These are phyloP conservation scores for Hydrochoerus hydrochaeris DNA, from an alignment of 2,113 vertebrate species.

Conservation along the genomic window DNA sequence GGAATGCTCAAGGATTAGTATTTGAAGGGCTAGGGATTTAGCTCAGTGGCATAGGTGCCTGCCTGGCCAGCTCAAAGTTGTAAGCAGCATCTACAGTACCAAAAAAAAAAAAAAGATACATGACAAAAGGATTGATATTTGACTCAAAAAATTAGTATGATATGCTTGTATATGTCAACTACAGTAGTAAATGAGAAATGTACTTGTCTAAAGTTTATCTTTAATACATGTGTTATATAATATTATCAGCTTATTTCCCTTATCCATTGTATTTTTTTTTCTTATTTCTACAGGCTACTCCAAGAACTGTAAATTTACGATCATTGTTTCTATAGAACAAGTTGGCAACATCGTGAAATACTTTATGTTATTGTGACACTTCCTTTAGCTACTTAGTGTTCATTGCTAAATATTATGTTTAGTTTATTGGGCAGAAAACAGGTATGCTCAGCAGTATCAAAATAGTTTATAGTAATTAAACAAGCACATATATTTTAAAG, in stretches of 20 bases:
- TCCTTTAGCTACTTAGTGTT: not conserved
- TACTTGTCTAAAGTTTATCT: not conserved
- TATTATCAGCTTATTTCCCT: not conserved
- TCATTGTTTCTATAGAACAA: not conserved
- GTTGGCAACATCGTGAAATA: not conserved
- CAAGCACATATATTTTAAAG: not conserved
- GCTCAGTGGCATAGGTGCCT: no score
- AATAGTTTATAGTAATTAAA: not conserved
- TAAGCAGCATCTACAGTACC: no score
- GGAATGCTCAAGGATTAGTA: fast-evolving
- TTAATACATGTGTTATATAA: not conserved
- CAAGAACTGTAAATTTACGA: not conserved
- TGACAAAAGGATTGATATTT: not conserved
- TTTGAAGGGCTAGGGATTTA: not conserved
- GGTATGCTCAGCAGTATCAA: not conserved
- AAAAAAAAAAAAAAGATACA: no score
- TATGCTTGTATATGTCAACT: not conserved
- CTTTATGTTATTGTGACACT: not conserved
- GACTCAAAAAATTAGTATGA: not conserved
- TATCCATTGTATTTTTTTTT: not conserved
- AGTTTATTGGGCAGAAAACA: not conserved
- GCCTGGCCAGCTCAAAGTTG: no score
- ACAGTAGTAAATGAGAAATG: not conserved
- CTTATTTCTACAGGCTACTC: not conserved
- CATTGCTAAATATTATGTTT: not conserved